These are phyloP conservation scores for Nineta flava DNA, from an alignment of 2,888 invertebrate species.

Conservation along the genomic window DNA sequence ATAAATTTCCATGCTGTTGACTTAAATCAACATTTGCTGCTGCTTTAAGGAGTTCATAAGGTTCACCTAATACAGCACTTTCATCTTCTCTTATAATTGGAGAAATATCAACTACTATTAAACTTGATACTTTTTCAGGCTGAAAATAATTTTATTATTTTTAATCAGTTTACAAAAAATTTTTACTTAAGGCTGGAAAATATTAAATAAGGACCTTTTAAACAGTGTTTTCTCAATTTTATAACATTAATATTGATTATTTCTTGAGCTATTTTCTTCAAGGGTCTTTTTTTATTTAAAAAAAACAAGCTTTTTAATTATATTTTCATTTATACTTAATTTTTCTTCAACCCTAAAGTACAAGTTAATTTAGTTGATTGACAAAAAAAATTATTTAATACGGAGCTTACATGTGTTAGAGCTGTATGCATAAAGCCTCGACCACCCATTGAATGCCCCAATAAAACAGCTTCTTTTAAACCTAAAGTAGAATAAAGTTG, in stretches of 20 bases:
- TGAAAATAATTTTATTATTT: slow-evolving; percentile 17
- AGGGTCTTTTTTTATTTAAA: not conserved
- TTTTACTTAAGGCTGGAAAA: too few relatives aligned
- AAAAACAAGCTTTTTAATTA: too few relatives aligned
- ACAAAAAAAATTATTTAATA: not conserved
- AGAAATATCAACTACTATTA: slow-evolving; percentile 58
- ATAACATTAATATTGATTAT: not conserved
- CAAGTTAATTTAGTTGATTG: not conserved
- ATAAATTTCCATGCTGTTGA: slow-evolving; percentile 24
- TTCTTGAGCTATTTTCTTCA: not conserved
- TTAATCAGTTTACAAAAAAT: not conserved
- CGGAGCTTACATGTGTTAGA: slow-evolving; percentile 41
- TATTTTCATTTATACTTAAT: not conserved
- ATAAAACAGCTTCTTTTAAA: slow-evolving; percentile 45
- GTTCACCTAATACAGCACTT: too few relatives aligned
- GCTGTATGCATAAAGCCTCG: slow-evolving; percentile 75
- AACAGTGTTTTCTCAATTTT: not conserved
- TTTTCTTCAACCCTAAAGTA: not conserved
- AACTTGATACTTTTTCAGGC: slow-evolving; percentile 44
- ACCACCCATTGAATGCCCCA: slow-evolving; percentile 97
- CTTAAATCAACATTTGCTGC: too few relatives aligned
- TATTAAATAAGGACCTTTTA: too few relatives aligned
- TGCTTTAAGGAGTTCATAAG: too few relatives aligned
- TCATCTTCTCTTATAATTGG: slow-evolving; percentile 27
- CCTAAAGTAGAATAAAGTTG: slow-evolving; percentile 44